Percentiles rank a stretch among this genome's conserved stretches.
These are phyloP conservation scores for Cisticola juncidis DNA, from an alignment of 2,113 vertebrate genomes.

Conservation along the genomic window DNA sequence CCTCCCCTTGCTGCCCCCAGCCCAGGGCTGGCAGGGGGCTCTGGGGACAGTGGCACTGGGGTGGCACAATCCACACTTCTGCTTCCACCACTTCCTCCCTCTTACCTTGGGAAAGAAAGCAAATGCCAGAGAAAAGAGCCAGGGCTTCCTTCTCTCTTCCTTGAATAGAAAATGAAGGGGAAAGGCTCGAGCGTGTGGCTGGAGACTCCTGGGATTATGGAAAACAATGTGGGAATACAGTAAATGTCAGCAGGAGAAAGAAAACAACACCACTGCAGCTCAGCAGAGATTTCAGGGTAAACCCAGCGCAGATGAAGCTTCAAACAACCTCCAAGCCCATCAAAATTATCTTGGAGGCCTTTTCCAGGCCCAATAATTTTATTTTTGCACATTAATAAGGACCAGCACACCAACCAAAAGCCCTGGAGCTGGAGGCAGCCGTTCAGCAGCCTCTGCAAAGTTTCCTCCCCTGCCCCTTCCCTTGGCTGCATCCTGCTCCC, in stretches of 20 bases:
- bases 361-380: too few relatives aligned
- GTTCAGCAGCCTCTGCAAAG: background rate
- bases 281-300: fast-evolving
- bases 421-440: background rate
- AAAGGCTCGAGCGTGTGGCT: background rate
- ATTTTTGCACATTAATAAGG: background rate
- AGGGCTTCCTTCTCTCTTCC: constrained; percentile 1
- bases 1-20: constrained; percentile 86
- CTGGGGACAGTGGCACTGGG: background rate
- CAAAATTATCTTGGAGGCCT: too few relatives aligned
- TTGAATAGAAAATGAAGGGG: background rate
- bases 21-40: constrained; percentile 74
- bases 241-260: fast-evolving
- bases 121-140: background rate
- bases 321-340: background rate
- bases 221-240: background rate
- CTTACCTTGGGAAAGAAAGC: constrained; percentile 51
- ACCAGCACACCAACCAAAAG: fast-evolving
- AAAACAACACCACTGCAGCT: background rate
- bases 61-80: constrained; percentile 65
- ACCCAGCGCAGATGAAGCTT: fast-evolving
- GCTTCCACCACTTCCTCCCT: constrained; percentile 76
- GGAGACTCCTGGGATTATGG: background rate
- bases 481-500: constrained; percentile 13
- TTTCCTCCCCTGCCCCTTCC: background rate